Evolutionary conservation across 2,113 vertebrate species (phyloP), one percentile per base, ranked within the genome.

Genomic region (Amphilophus citrinellus): DNA sequence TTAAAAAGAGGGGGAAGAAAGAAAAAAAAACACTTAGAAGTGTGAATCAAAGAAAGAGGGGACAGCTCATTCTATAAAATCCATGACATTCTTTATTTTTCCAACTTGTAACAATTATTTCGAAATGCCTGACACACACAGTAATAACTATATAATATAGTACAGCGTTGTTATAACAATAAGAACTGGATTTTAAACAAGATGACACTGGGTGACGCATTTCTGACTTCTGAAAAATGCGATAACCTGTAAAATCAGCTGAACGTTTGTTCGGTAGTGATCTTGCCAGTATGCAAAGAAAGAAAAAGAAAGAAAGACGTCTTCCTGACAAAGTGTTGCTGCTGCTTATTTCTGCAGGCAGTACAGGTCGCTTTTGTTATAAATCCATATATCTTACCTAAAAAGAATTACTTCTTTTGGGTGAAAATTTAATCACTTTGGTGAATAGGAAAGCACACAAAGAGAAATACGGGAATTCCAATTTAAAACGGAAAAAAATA

Each of bases 1-100:
- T 44, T 35, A 17, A 50, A 59, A 8, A 32, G 4, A n/a, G 13
- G 10, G 30, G n/a, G 22, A 42, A 0, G 22, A 42, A 0, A 5
- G 18, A 32, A 59, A 14, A 22, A 10, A 27, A 42, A 59, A 42
- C 30, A 68, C 22, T 30, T 47, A 32, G 5, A 71, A 73, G 66
- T 73, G 17, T 32, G 66, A 53, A 53, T 32, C 17, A 73, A 73
- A 73, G 27, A 73, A 32, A 53, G 47, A 35, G 17, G 7, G 58
- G 17, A 44, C 2, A 61, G 7, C 7, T 58, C 37, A 58, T 76
- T 76, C 53, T 57, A 10, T 10, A 76, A 39, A 58, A 76, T 76
- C 7, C 32, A 76, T 10, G 53, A 57, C 22, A 32, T 18, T n/a
- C 47, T 61, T 77, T 77, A 47, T 77, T 47, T 53, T 56, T 62